Base-by-base conservation (phyloP, 2,888 invertebrate species). In the Diarsia dahlii region DNA sequence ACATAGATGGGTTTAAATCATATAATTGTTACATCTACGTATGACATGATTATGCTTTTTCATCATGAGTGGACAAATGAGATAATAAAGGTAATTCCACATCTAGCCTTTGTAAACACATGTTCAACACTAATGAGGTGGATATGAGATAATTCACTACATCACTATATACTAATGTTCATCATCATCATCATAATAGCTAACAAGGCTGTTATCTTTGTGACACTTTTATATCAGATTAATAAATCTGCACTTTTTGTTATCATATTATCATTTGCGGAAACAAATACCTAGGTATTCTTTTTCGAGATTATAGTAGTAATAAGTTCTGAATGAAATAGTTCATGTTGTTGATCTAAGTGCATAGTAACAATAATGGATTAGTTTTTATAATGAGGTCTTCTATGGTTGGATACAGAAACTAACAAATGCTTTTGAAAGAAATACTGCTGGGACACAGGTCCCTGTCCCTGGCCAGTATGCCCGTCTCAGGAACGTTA, bases 81-180 rank as follows among this genome's bases (percentile, higher is more conserved):
- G 58, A 80, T 80, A 67, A 80, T 74, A 13, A 46, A 46, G 74
- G 58, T 39, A 56, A 52, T 58, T 13, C 34, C 2, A 18, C 60
- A n/a, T n/a, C 4, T 63, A 15, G 56, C 46, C 6, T 20, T 71
- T 71, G 58, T 58, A 54, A 34, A 78, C 20, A 52, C 10, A 56
- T 50, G 8, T 58, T 74, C 23, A 28, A 3, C 58, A 63, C 23
- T 63, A 80, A 67, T n/a, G 50, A 67, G 63, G 50, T 58, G 66
- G 34, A 56, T 56, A 10, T 74, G 23, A 67, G 56, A 75, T 67
- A 68, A 74, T 64, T 28, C 52, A 23, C 15, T 34, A 67, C 10
- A 56, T 34, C 13, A 67, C 15, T 74, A 23, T 18, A 15, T 3
- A 46, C 15, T 34, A 46, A 9, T 48, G 54, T 9, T 18, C 15